phyloP scores from a whole-genome alignment of 2,797 vertebrate genomes.

The Sparus aurata region DNA sequence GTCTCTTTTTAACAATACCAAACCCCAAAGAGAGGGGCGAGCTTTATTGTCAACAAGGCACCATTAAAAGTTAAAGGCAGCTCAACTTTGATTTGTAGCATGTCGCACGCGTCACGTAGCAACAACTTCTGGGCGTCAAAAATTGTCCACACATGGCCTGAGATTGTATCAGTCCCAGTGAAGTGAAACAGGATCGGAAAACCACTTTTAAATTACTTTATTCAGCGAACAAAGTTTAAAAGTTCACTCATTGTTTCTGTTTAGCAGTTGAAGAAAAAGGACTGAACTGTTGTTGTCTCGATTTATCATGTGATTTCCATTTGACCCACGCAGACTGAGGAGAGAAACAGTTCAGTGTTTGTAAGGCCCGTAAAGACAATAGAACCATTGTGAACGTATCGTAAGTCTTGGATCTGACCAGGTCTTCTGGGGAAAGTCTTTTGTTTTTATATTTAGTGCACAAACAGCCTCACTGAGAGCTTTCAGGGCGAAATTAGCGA shows the following conservation, averaged over 20 bases:
- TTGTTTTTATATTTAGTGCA: constrained; percentile 38
- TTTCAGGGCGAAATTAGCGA: constrained; percentile 40
- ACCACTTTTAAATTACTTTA: background rate
- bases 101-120: too few species aligned
- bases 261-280: background rate
- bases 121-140: too few species aligned
- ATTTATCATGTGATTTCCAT: background rate
- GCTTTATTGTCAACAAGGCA: too few species aligned
- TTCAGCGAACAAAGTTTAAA: background rate
- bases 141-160: background rate
- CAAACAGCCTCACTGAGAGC: constrained; percentile 43
- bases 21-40: too few species aligned
- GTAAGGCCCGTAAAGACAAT: constrained; percentile 49
- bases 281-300: background rate
- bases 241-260: background rate
- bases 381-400: constrained; percentile 41
- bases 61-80: too few species aligned
- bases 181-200: background rate
- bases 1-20: too few species aligned
- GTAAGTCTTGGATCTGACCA: constrained; percentile 33
- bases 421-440: constrained; percentile 34
- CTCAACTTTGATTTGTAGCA: too few species aligned
- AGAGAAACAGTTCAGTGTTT: constrained; percentile 40
- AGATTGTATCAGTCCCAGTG: background rate
- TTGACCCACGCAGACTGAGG: constrained; percentile 7